These are phyloP conservation scores for Cygnus buccinator DNA, from an alignment of 2,113 vertebrate species.

Conservation along the genomic window DNA sequence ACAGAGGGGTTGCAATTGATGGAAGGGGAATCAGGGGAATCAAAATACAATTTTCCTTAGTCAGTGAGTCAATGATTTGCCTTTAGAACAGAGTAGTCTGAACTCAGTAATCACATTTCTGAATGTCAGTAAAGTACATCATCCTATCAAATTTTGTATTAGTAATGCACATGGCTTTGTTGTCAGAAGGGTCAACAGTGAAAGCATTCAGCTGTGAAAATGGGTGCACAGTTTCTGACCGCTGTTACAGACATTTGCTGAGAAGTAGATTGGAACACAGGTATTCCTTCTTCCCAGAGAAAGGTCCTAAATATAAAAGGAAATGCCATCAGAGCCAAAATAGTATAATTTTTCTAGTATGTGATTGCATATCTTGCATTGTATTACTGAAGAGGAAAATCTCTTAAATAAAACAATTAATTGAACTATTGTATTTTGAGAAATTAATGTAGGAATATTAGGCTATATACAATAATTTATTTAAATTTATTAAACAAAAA, in stretches of 20 bases:
- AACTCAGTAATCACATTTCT: neutral
- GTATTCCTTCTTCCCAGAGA: neutral
- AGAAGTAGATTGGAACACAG: neutral
- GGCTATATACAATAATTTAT: neutral
- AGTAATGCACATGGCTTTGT: neutral
- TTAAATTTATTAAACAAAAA: neutral
- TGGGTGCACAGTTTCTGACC: neutral
- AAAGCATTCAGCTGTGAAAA: neutral
- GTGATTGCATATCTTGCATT: rapidly evolving
- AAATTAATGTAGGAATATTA: neutral
- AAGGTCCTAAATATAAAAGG: neutral
- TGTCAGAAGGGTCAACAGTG: neutral
- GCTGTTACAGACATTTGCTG: neutral
- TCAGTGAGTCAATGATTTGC: rapidly evolving
- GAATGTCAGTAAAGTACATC: neutral
- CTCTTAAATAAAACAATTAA: neutral
- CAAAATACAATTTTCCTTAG: neutral
- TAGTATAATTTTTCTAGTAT: neutral
- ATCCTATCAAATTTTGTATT: neutral
- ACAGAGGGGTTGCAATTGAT: rapidly evolving
- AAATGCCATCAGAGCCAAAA: neutral
- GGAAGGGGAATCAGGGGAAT: neutral
- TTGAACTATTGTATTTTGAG: neutral
- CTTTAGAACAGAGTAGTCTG: neutral
- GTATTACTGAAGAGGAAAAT: neutral